Evolutionary conservation across 2,797 vertebrate genomes (phyloP).

Genomic region (Merluccius polli): DNA sequence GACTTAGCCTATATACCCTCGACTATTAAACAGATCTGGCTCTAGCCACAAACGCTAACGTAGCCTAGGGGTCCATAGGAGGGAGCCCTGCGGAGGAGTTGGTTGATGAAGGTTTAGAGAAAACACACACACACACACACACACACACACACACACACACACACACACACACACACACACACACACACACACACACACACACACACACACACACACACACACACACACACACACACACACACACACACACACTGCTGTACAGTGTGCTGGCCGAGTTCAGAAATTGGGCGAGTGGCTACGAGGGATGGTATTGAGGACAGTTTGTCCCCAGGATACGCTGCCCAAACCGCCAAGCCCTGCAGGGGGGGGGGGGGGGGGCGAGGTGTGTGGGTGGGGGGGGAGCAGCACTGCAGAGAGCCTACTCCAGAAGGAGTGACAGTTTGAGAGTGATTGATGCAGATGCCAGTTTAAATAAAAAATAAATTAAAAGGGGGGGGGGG

Average conservation of each 20-base stretch:
- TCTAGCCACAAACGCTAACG: neutral
- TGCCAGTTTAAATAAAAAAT: neutral
- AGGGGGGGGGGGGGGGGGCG: neutral
- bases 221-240: neutral
- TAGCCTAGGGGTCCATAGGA: neutral
- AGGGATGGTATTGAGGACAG: slow-evolving; percentile 39
- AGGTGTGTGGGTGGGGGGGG: neutral
- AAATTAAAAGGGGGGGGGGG: neutral
- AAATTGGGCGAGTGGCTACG: slow-evolving; percentile 23
- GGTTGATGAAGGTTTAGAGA: neutral
- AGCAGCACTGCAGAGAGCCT: slow-evolving; percentile 6
- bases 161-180: neutral
- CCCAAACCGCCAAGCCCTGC: slow-evolving; percentile 12
- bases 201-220: neutral
- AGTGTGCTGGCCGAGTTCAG: slow-evolving; percentile 35
- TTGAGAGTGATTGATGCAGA: neutral
- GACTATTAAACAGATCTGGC: neutral
- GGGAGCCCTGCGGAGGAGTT: neutral
- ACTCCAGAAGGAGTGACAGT: neutral
- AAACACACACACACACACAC: neutral
- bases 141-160: neutral
- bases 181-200: neutral
- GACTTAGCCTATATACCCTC: neutral
- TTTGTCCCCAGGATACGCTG: slow-evolving; percentile 19
- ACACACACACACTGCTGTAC: slow-evolving; percentile 19